Conservation (phyloP, 2,888 invertebrate species). For the Eurytoma adleriae region DNA sequence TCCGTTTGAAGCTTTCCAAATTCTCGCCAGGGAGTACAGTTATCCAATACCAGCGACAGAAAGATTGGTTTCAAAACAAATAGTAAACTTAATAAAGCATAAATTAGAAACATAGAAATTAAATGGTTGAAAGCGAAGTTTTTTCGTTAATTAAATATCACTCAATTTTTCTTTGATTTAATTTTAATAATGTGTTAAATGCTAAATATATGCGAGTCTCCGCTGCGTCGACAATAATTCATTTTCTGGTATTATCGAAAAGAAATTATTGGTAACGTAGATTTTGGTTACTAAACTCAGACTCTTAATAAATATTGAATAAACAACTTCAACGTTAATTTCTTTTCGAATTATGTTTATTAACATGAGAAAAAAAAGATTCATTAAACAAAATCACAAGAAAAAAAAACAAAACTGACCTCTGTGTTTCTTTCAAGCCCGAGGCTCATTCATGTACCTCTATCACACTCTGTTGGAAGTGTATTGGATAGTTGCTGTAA, state of each 20-base stretch:
- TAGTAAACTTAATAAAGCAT: background rate
- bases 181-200: too few relatives aligned
- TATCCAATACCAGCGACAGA: conserved; percentile 71
- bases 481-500: conserved; percentile 72
- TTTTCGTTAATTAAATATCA: conserved; percentile 33
- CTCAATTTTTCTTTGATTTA: background rate
- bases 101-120: background rate
- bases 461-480: conserved; percentile 42
- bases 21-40: conserved; percentile 59
- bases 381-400: background rate
- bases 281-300: too few relatives aligned
- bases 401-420: conserved; percentile 15
- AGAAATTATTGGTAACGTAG: conserved; percentile 8
- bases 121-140: conserved; percentile 44
- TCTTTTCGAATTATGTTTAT: too few relatives aligned
- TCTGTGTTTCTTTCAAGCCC: conserved; percentile 41
- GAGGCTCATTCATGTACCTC: conserved; percentile 17
- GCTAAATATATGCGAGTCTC: conserved; percentile 50
- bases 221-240: conserved; percentile 46
- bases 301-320: too few relatives aligned
- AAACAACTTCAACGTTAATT: too few relatives aligned
- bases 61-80: conserved; percentile 56
- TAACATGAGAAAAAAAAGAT: too few relatives aligned
- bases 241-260: conserved; percentile 30
- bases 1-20: conserved; percentile 49